Conservation (phyloP, 2,113 vertebrate genomes). For the Urocolius indicus region DNA sequence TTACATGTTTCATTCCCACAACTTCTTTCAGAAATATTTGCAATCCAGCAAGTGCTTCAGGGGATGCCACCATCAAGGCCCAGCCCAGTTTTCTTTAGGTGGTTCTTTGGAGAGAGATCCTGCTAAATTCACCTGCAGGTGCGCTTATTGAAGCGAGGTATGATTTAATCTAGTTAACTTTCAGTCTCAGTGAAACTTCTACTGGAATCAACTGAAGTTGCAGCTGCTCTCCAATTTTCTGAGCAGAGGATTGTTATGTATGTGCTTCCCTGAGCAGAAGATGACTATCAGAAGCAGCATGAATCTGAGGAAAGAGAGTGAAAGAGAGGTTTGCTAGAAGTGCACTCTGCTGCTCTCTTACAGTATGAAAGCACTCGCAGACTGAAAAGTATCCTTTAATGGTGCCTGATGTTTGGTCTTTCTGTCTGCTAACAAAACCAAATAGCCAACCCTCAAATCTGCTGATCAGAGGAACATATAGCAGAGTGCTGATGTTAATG, state of each 20-base stretch:
- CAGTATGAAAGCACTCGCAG: rapidly evolving
- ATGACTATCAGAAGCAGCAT: not conserved
- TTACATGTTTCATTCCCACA: not conserved
- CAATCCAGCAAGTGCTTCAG: not conserved
- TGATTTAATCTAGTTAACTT: not conserved
- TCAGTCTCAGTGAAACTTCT: not conserved
- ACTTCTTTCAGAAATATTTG: not conserved
- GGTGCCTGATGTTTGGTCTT: not conserved
- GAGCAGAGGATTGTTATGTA: not conserved
- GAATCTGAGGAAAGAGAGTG: not conserved
- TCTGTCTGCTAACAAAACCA: not conserved
- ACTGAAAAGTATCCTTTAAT: not conserved
- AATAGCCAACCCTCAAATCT: not conserved
- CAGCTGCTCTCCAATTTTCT: not conserved
- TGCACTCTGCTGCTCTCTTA: not conserved
- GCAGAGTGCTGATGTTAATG: not conserved
- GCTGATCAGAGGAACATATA: not conserved
- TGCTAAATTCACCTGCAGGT: not conserved
- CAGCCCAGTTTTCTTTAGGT: not conserved
- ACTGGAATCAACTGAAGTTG: not conserved
- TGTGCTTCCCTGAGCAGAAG: not conserved
- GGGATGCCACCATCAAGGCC: not conserved
- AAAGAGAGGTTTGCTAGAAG: not conserved
- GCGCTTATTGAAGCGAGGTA: not conserved
- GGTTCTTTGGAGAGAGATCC: not conserved